Percentiles rank a stretch among this genome's conserved stretches.
Conservation (phyloP, 2,113 vertebrate genomes). For the Pelecanoides urinatrix region DNA sequence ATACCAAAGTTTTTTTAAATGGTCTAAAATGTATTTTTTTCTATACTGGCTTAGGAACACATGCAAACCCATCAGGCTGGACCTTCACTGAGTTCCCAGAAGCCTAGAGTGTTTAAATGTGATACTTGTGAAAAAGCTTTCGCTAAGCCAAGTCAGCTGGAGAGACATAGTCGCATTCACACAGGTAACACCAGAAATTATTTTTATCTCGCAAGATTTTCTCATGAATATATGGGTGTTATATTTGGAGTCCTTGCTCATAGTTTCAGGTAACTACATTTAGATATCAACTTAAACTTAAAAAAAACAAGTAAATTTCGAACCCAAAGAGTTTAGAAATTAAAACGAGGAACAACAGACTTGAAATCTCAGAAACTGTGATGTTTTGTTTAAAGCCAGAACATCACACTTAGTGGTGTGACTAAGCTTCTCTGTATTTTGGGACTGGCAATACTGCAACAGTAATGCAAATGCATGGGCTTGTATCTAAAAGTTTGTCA, state of each 20-base stretch:
- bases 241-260: not conserved
- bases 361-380: not conserved
- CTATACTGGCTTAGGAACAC: constrained; percentile 80
- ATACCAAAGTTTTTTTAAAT: not conserved
- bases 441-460: not conserved
- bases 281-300: not conserved
- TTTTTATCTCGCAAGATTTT: not conserved
- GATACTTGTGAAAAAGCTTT: constrained; percentile 92
- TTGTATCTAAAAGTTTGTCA: not conserved
- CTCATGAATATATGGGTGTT: not conserved
- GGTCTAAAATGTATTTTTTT: not conserved
- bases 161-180: constrained; percentile 94
- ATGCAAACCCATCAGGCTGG: constrained; percentile 92
- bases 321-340: not conserved
- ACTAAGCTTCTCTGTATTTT: not conserved
- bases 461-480: not conserved
- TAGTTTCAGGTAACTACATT: not conserved
- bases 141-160: constrained; percentile 95
- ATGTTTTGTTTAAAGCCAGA: not conserved
- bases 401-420: not conserved
- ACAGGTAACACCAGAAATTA: constrained; percentile 79
- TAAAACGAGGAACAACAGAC: not conserved
- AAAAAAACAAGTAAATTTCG: not conserved
- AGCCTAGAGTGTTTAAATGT: constrained; percentile 91
- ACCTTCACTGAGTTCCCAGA: constrained; percentile 91